These are phyloP conservation scores for Crepidodera aurea DNA, from an alignment of 2,888 invertebrate species.

Conservation along the genomic window DNA sequence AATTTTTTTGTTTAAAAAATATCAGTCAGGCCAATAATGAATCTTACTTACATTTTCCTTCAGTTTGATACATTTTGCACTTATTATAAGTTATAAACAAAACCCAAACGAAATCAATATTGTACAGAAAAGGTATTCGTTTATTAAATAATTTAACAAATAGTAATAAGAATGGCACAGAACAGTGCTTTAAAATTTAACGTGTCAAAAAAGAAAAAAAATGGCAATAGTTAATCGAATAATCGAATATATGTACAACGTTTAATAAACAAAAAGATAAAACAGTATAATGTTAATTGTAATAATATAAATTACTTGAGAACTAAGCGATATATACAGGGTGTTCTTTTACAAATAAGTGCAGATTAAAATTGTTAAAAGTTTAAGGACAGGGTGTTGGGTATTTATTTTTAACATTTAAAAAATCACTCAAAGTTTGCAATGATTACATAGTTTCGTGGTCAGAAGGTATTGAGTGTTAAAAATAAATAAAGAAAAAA, in stretches of 20 bases:
- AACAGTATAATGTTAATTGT: not conserved
- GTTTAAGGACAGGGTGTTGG: not conserved
- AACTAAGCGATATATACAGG: not conserved
- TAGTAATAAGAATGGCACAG: conserved; percentile 8
- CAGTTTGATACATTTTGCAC: too few relatives aligned
- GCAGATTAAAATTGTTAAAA: not conserved
- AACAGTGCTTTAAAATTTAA: not conserved
- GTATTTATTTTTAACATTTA: not conserved
- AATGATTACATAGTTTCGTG: too few relatives aligned
- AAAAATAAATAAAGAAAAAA: too few relatives aligned
- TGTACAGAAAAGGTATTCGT: too few relatives aligned
- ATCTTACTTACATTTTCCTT: too few relatives aligned
- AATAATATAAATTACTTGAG: not conserved
- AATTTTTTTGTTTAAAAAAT: too few relatives aligned
- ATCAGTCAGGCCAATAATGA: too few relatives aligned
- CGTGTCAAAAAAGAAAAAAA: not conserved
- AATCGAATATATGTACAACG: conserved; percentile 4
- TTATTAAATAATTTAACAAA: not conserved
- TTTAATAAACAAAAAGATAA: not conserved
- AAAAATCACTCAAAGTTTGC: too few relatives aligned
- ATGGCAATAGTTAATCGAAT: conserved; percentile 1
- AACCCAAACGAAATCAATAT: too few relatives aligned
- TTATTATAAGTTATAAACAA: too few relatives aligned
- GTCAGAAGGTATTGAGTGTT: too few relatives aligned
- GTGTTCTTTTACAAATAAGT: not conserved